Conservation (phyloP, 2,888 invertebrate species). For the Rhagonycha lutea region DNA sequence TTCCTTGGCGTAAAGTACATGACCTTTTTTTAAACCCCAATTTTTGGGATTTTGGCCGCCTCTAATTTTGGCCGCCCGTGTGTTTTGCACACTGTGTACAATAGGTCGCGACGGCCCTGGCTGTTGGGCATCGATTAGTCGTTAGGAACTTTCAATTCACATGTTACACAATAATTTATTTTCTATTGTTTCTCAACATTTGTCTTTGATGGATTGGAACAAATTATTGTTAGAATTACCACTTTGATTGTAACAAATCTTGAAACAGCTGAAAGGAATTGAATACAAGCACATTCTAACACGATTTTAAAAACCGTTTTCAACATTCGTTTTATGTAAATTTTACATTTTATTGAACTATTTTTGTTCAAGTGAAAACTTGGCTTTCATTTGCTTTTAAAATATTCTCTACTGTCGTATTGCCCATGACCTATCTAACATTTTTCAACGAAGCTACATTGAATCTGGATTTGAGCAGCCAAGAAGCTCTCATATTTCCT, state of each 20-base stretch:
- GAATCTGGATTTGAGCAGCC: too few relatives aligned
- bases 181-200: not conserved
- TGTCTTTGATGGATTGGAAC: not conserved
- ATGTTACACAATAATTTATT: not conserved
- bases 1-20: too few relatives aligned
- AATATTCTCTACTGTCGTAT: not conserved
- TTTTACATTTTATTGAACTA: not conserved
- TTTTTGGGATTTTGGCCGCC: too few relatives aligned
- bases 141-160: not conserved
- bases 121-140: not conserved
- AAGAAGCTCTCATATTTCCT: not conserved
- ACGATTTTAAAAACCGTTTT: not conserved
- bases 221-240: not conserved
- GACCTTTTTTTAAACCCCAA: too few relatives aligned
- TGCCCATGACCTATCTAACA: not conserved
- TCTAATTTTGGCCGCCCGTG: too few relatives aligned
- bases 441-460: not conserved
- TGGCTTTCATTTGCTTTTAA: not conserved
- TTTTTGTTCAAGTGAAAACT: not conserved
- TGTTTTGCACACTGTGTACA: too few relatives aligned
- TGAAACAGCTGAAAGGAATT: not conserved
- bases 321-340: not conserved
- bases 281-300: not conserved
- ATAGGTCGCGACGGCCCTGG: too few relatives aligned
- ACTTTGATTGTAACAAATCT: not conserved